A percentile compares a stretch with the other conserved stretches of the same genome.
Evolutionary conservation across 2,113 vertebrate species (phyloP).

Genomic region (Callipepla californica): DNA sequence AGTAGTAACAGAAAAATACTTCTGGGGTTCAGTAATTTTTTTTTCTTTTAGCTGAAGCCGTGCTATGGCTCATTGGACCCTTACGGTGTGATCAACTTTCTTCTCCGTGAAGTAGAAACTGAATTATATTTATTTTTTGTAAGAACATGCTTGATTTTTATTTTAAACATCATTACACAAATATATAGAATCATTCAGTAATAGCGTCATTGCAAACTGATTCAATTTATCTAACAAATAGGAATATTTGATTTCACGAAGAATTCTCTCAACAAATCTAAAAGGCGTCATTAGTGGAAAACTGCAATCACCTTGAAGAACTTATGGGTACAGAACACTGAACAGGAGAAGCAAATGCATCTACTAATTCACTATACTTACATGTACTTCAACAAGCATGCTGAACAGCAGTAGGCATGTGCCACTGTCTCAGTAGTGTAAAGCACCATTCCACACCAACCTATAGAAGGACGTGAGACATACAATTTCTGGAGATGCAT

Average conservation of each 20-base stretch:
- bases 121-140: not conserved
- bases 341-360: not conserved
- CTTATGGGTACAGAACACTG: not conserved
- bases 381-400: not conserved
- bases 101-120: not conserved
- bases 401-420: not conserved
- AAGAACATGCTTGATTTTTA: not conserved
- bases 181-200: not conserved
- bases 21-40: not conserved
- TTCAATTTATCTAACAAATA: not conserved
- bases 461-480: not conserved
- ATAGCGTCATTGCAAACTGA: not conserved
- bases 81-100: not conserved
- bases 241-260: not conserved
- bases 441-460: not conserved
- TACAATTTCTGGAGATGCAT: not conserved
- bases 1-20: not conserved
- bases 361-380: not conserved
- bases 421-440: not conserved
- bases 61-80: not conserved
- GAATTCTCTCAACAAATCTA: not conserved
- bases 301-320: not conserved
- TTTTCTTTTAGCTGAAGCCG: not conserved
- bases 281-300: rapidly evolving
- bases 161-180: not conserved